Base-by-base conservation (phyloP, 2,888 invertebrate genomes). In the Ennomos quercinarius region DNA sequence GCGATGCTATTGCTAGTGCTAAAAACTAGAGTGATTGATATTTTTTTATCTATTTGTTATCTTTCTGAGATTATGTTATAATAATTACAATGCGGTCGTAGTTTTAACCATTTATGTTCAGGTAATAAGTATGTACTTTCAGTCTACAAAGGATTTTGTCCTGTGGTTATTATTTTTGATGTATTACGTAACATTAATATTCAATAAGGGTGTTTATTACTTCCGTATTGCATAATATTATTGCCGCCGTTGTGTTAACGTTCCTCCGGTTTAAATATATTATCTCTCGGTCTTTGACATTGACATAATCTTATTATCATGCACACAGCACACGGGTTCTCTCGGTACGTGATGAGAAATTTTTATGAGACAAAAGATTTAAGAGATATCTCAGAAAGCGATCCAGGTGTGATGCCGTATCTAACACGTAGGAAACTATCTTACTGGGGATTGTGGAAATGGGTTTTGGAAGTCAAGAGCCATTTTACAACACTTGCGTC, bases 221-320 rank as follows among this genome's bases (percentile, higher is more conserved):
- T 67, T 69, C 57, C 63, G 66, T 60, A 63, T 66, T 49, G 54
- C 62, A 64, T 63, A 64, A 59, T 54, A 64, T 45, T 53, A 13
- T 40, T 40, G 39, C 17, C 40, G 35, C 27, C 27, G 27, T 27
- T 36, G 10, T 38, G 40, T 64, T 56, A 61, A 61, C 55, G 64
- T 67, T 66, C 62, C 65, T 59, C 54, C 61, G 63, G 61, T 76
- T 72, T 65, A 68, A 73, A 77, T 73, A 71, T 68, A 70, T 76
- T 68, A 69, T 64, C 59, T 56, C 42, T 67, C 68, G 68, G 68
- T 70, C 70, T 73, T 73, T 73, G 76, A 77, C 75, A 68, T 71
- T 72, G 70, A 71, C 70, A 71, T 75, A 72, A 76, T 78, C 67
- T 67, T 69, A 70, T 72, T 76, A 73, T 68, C 65, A 76, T 68